Base-by-base conservation (phyloP, 2,888 invertebrate genomes). In the Leptopilina myrica region DNA sequence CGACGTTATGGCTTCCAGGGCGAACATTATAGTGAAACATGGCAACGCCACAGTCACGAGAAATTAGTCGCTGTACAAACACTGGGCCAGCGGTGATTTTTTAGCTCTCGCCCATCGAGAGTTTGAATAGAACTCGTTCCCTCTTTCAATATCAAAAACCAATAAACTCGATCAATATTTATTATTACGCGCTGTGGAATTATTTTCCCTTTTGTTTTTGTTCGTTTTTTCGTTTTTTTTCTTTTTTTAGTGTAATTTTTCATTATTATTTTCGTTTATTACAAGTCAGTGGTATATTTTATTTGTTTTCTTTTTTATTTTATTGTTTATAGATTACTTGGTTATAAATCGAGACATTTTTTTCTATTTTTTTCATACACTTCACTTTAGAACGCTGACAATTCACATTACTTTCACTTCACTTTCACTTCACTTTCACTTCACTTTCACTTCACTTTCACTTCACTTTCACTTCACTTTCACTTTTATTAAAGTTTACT, bases 21-120 rank as follows among this genome's bases (percentile, higher is more conserved):
- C 69, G 69, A 66, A 67, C 59, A 65, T 77, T 77, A 66, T 40
- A 53, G 53, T 77, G 43, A 77, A 77, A 77, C 77, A 67, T 65
- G 20, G 77, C 77, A 49, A 26, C 53, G 26, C 69, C 26, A 53
- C 49, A 53, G 62, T 76, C 65, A 64, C 64, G 64, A 46, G 76
- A 76, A 76, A 76, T 65, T 76, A 64, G 76, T 46, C 77, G 40
- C 33, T 26, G 53, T 56, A 53, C 66, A 69, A 69, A 53, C 62
- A 62, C 69, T 12, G 26, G 33, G 12, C 49, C 12, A 6, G 26
- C 26, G 53, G 69, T 26, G 49, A 69, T 69, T 69, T 69, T 69
- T 69, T 53, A 67, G 5, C 46, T 49, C 20, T 46, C 15, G 5
- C 20, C 9, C 12, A 5, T 64, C 33, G 64, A 62, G 15, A 67